Percentiles rank a stretch among this genome's conserved stretches.
Conservation (phyloP, 1,140 invertebrate genomes). For the Conopomorpha cramerella region DNA sequence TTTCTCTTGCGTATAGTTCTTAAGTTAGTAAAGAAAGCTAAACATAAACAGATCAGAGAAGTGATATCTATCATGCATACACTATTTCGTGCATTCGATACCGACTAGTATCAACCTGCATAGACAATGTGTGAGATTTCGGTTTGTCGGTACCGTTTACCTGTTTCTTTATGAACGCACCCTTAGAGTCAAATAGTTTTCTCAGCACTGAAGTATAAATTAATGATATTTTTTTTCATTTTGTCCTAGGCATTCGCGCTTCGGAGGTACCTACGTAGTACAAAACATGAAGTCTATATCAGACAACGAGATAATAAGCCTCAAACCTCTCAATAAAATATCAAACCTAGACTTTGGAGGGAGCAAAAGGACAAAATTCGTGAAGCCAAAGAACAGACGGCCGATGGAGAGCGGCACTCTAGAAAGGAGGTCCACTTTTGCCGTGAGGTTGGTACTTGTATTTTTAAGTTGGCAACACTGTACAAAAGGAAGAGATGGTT, state of each 20-base stretch:
- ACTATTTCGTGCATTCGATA: too few species aligned
- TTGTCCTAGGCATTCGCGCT: conserved; percentile 78
- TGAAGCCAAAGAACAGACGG: conserved; percentile 39
- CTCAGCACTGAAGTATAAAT: too few species aligned
- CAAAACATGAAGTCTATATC: conserved; percentile 93
- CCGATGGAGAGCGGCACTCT: conserved; percentile 37
- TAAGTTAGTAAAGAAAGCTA: too few species aligned
- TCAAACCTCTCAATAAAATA: conserved; percentile 80
- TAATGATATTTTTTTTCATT: conserved; percentile 4
- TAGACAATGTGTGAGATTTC: too few species aligned
- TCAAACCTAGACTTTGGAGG: conserved; percentile 77
- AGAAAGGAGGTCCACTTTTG: conserved; percentile 45
- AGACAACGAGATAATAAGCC: conserved; percentile 86
- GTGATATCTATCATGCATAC: too few species aligned
- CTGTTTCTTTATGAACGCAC: too few species aligned
- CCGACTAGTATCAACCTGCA: too few species aligned
- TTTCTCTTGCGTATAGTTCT: too few species aligned
- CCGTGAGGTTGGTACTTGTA: conserved; percentile 28
- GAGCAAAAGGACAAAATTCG: conserved; percentile 67
- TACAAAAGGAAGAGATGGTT: too few species aligned
- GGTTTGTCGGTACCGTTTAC: too few species aligned
- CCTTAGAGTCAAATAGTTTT: too few species aligned
- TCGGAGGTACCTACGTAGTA: conserved; percentile 90
- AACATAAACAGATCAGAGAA: too few species aligned
- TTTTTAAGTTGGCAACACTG: conserved; percentile 2